These are phyloP conservation scores for Scaptomyza flava DNA, from an alignment of 2,888 invertebrate species.

Conservation along the genomic window DNA sequence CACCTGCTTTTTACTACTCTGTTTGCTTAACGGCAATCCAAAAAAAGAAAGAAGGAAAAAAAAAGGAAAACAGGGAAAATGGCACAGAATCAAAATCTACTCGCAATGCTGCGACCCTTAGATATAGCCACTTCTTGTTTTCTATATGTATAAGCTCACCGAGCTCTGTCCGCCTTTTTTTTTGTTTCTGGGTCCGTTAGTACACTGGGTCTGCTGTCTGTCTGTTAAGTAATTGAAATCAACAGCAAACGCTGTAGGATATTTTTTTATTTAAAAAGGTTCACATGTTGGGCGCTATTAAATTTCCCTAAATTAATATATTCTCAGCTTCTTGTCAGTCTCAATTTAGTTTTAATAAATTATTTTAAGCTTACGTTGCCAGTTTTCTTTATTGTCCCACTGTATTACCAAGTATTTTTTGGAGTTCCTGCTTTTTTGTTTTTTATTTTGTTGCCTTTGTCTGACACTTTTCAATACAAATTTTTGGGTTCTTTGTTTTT, in stretches of 20 bases:
- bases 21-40: conserved; percentile 35
- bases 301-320: too few relatives aligned
- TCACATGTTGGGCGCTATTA: too few relatives aligned
- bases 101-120: conserved; percentile 1
- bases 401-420: conserved; percentile 31
- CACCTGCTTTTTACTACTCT: conserved; percentile 63
- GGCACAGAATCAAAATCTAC: conserved; percentile 1
- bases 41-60: not conserved
- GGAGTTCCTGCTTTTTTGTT: not conserved
- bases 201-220: not conserved
- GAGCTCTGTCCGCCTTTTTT: not conserved
- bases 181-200: too few relatives aligned
- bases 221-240: not conserved
- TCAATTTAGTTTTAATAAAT: not conserved
- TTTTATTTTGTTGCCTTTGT: conserved; percentile 35
- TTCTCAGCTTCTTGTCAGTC: too few relatives aligned
- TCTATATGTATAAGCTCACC: not conserved
- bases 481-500: conserved; percentile 26
- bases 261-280: too few relatives aligned
- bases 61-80: not conserved
- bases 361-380: not conserved
- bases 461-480: conserved; percentile 64
- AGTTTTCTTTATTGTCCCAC: conserved; percentile 9
- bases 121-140: not conserved
- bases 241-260: not conserved